Evolutionary conservation across 1,140 invertebrate genomes (phyloP), one percentile per base, ranked within the genome.

Genomic region (Leptopilina clavipes): DNA sequence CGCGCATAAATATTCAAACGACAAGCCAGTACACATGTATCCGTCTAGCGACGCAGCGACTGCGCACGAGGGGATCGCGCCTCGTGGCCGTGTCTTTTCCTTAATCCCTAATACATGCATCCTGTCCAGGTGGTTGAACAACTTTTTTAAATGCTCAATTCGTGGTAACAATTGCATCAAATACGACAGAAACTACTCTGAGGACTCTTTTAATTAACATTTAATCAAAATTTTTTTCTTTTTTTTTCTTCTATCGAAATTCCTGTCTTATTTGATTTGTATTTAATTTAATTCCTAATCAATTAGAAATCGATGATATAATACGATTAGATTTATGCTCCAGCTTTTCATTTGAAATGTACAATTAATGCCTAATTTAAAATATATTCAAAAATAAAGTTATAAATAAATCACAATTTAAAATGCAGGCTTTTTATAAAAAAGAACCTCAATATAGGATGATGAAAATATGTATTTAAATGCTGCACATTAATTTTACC

Each of bases 1-100:
- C 79, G 83, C 76, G 75, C 81, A 87, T 87, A 87, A 85, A 86
- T 87, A 87, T 87, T 87, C 84, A 86, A 79, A 81, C 84, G 85
- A 86, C 86, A 86, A 85, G 83, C 76, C 75, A 75, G 73, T 84
- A 87, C 86, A 83, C 82, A 80, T 86, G 82, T 80, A 82, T 76
- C 76, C 77, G 81, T 77, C 78, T 59, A 73, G 56, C 56, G 22
- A 65, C 45, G 48, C 6, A 52, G 43, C 71, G 59, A 59, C 59
- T 74, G 72, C 72, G 65, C 72, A 74, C 78, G 73, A 74, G 54
- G 73, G 45, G 31, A 76, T 73, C 59, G 56, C 74, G 45, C 74
- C 74, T 45, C 70, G 74, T 74, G 54, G 48, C 72, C 72, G 44
- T 48, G 44, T 52, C 37, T 43, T 70, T 70, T 70, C 71, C 48